Conservation (phyloP, 2,888 invertebrate species). For the Coelinius sp. region DNA sequence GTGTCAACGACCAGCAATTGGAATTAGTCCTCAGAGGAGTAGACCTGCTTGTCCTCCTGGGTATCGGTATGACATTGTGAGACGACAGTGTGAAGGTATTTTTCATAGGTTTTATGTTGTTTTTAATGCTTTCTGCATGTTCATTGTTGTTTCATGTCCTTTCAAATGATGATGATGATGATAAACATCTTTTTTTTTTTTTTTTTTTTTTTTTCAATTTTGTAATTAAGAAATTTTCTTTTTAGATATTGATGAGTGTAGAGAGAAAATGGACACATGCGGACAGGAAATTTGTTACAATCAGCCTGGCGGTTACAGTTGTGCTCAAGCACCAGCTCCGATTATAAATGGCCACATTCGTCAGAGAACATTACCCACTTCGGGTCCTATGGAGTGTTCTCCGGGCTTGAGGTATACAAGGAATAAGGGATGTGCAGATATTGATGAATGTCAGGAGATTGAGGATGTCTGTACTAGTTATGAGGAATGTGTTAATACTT, state of each 20-base stretch:
- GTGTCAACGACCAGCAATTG: conserved; percentile 55
- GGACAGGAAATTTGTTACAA: conserved; percentile 78
- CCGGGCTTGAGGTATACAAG: conserved; percentile 53
- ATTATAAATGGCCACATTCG: conserved; percentile 50
- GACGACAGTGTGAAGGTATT: conserved; percentile 61
- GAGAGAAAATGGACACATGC: conserved; percentile 75
- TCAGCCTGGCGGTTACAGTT: conserved; percentile 78
- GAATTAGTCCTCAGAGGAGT: conserved; percentile 45
- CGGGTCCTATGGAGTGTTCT: conserved; percentile 43
- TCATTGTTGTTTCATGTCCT: background rate
- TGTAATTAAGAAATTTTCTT: background rate
- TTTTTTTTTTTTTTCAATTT: too few species aligned
- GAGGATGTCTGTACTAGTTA: conserved; percentile 75
- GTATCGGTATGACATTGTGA: conserved; percentile 62
- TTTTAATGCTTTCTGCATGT: background rate
- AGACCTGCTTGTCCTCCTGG: conserved; percentile 64
- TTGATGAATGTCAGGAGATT: conserved; percentile 78
- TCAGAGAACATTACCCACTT: conserved; percentile 34
- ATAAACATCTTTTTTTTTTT: background rate
- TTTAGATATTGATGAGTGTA: conserved; percentile 87
- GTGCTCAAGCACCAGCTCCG: conserved; percentile 66
- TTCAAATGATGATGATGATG: background rate
- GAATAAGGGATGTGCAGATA: conserved; percentile 72
- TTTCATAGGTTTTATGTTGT: background rate
- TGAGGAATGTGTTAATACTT: conserved; percentile 79